Base-by-base conservation (phyloP, 2,888 invertebrate genomes). In the Phortica okadai region DNA sequence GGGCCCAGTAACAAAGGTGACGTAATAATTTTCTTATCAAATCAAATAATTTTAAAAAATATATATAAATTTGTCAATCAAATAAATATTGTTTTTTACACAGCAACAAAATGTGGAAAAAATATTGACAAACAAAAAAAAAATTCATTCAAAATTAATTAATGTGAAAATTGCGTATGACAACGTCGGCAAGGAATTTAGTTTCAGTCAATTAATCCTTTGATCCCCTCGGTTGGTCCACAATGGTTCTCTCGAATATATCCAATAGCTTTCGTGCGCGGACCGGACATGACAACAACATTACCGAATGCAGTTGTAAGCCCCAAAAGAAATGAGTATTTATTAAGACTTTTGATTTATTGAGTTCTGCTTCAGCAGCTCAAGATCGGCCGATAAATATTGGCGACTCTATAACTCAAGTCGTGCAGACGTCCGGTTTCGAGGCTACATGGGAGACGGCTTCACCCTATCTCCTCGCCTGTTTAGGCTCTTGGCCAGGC, bases 401-500 rank as follows among this genome's bases (percentile, higher is more conserved):
- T 25, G 89, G 88, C 8, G 83, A 84, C 50, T 82, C 87, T 14
- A 77, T 88, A 33, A 82, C 82, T 3, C 74, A 78, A 16, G 75
- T 88, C 21, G 77, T 88, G 33, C 80, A 84, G 8, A 81, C 83
- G 16, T 74, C 75, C 1, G 79, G 81, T 8, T 84, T 89, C 54
- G 81, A 79, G 44, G 66, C 69, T 8, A 79, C 82, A 72, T 67
- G 83, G 8, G 77, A 78, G 45, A 62, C 85, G 0, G 81, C 82
- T 1, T 80, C 84, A 4, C 88, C 88, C 6, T 87, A 80, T 75
- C 64, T 88, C 6, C 59, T 84, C 7, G 81, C 82, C 70, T 78
- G 84, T 25, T n/a, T 89, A 64, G 78, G 88, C 6, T 81, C 87
- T 2, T 88, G 88, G 88, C 89, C 88, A 1, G 81, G 83, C 0